Conservation (phyloP, 1,140 invertebrate species). For the Drosophila biarmipes region DNA sequence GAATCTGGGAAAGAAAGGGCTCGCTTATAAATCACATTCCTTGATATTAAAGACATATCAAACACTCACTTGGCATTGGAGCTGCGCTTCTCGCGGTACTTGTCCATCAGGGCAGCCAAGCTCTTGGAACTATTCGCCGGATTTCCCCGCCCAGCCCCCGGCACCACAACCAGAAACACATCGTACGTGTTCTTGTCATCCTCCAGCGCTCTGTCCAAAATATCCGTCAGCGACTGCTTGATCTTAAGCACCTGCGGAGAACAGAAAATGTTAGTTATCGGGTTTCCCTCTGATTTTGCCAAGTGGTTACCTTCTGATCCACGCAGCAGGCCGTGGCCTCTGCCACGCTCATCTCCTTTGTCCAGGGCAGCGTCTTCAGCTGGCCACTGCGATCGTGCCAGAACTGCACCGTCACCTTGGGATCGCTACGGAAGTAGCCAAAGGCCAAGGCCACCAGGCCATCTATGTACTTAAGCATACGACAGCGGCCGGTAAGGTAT, state of each 20-base stretch:
- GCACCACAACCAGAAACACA: slow-evolving; percentile 74
- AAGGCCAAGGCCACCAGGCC: slow-evolving; percentile 71
- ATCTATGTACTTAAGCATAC: slow-evolving; percentile 58
- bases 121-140: slow-evolving; percentile 46
- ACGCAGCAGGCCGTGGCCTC: slow-evolving; percentile 58
- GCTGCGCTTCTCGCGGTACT: slow-evolving; percentile 68
- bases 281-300: fast-evolving
- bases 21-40: neutral
- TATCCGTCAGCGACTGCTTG: slow-evolving; percentile 52
- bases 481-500: slow-evolving; percentile 49
- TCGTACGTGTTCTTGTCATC: slow-evolving; percentile 51
- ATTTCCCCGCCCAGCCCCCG: slow-evolving; percentile 69
- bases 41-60: neutral
- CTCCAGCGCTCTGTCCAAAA: slow-evolving; percentile 49
- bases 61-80: slow-evolving; percentile 66
- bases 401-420: slow-evolving; percentile 52
- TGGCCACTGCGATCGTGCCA: slow-evolving; percentile 59
- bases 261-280: neutral
- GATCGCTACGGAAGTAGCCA: slow-evolving; percentile 67
- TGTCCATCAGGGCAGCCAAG: slow-evolving; percentile 46
- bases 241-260: slow-evolving; percentile 45
- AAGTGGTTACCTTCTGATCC: slow-evolving; percentile 24
- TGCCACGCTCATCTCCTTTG: slow-evolving; percentile 40
- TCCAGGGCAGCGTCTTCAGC: slow-evolving; percentile 56
- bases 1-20: slow-evolving; percentile 37